Evolutionary conservation across 2,113 vertebrate species (phyloP), one percentile per base, ranked within the genome.

Genomic region (Upupa epops): DNA sequence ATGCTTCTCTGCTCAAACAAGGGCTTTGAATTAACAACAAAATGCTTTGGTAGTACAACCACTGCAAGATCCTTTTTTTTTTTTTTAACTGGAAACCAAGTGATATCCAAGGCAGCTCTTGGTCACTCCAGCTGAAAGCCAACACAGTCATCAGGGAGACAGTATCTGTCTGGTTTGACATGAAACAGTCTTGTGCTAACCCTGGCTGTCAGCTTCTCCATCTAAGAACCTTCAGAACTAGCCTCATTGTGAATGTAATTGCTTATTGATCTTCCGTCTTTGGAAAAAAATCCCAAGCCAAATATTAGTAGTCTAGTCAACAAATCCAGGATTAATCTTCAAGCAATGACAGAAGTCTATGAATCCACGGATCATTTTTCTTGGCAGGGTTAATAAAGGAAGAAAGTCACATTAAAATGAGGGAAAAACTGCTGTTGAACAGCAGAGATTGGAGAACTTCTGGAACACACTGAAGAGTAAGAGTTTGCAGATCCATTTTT

Each of bases 111-210:
- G 32, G 48, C 31, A 16, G n/a, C 40, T 63, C 60, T 56, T 5
- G 1, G n/a, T 20, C 19, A 31, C 3, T 25, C 15, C 65, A 52
- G 34, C 0, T 32, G 28, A 56, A 65, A 72, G 42, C 14, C 20
- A n/a, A 1, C 1, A 8, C 8, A 11, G 22, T 34, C 45, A 21
- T 20, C 18, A 45, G 51, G 0, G 2, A 90, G 68, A 45, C 5
- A 71, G 5, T 1, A 49, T 14, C 55, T 16, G 14, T 40, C 1
- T 16, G 65, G 52, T 42, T 42, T 42, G 11, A 42, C 40, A 15
- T 42, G 17, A 28, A 71, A 34, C 76, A 48, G 40, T 9, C 70
- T 51, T 49, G n/a, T 79, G 61, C 58, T 32, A 72, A 29, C 52
- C 49, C 4, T 10, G 24, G 42, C 4, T 31, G 71, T 36, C 54